A percentile compares a stretch with the other conserved stretches of the same genome.
Evolutionary conservation across 2,113 vertebrate genomes (phyloP).

Genomic region (Martes martes): DNA sequence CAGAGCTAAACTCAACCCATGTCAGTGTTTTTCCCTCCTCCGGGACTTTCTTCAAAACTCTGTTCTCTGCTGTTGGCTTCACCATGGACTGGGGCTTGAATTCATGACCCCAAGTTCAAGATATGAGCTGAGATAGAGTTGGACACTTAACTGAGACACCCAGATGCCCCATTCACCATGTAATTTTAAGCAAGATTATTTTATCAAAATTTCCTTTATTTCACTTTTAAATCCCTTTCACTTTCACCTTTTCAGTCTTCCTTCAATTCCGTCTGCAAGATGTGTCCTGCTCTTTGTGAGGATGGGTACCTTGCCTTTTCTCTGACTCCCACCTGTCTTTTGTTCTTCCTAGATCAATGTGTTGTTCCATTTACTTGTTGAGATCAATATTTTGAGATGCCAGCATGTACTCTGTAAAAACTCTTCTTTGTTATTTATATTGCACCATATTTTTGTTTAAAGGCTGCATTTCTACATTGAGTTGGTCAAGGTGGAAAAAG

Average conservation of each 20-base stretch:
- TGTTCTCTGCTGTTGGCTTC: not conserved
- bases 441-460: slow-evolving; percentile 26
- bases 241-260: not conserved
- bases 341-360: slow-evolving; percentile 44
- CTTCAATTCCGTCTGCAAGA: not conserved
- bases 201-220: not conserved
- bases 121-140: not conserved
- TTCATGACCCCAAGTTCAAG: not conserved
- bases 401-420: not conserved
- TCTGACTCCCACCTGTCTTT: not conserved
- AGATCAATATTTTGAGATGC: slow-evolving; percentile 60
- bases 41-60: not conserved
- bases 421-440: slow-evolving; percentile 25
- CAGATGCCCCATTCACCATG: not conserved
- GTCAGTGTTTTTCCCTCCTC: not conserved
- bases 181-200: not conserved
- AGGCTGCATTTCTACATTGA: not conserved
- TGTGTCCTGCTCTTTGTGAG: not conserved
- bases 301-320: not conserved
- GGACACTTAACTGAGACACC: not conserved
- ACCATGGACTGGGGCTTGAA: not conserved
- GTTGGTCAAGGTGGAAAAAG: not conserved
- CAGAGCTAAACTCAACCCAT: not conserved
- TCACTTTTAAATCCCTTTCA: not conserved
- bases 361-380: slow-evolving; percentile 54